Conservation (phyloP, 2,113 vertebrate species). For the Pterocles orientalis region DNA sequence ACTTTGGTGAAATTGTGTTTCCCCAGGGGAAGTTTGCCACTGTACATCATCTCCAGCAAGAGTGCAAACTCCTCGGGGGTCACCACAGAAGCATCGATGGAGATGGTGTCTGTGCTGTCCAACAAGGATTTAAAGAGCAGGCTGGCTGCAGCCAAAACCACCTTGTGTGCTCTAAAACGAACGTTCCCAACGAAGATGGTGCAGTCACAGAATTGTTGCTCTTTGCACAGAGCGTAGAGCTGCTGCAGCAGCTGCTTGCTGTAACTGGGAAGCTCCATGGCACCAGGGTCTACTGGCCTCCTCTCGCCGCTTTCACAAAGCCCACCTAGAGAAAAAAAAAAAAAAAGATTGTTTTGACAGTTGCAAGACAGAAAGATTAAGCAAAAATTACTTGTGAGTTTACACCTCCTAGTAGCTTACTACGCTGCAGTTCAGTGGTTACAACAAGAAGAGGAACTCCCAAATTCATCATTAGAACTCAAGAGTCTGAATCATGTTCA, state of each 20-base stretch:
- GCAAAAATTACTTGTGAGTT: neutral
- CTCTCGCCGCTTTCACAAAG: neutral
- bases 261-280: constrained; percentile 87
- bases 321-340: neutral
- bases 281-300: neutral
- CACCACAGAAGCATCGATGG: constrained; percentile 82
- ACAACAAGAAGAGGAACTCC: neutral
- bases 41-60: constrained; percentile 87
- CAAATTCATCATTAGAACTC: neutral
- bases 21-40: constrained; percentile 83
- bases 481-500: neutral
- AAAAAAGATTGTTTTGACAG: neutral
- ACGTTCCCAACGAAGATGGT: constrained; percentile 80
- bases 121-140: constrained; percentile 87
- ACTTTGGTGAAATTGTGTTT: constrained; percentile 87
- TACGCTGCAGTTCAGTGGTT: neutral
- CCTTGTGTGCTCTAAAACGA: constrained; percentile 85
- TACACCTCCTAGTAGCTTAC: neutral
- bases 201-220: constrained; percentile 87
- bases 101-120: constrained; percentile 84
- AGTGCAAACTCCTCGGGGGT: constrained; percentile 85
- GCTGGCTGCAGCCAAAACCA: constrained; percentile 88
- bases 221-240: constrained; percentile 82
- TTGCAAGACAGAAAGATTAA: neutral
- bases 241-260: constrained; percentile 87